Evolutionary conservation across 2,797 vertebrate genomes (phyloP).

Genomic region (Capromys pilorides): DNA sequence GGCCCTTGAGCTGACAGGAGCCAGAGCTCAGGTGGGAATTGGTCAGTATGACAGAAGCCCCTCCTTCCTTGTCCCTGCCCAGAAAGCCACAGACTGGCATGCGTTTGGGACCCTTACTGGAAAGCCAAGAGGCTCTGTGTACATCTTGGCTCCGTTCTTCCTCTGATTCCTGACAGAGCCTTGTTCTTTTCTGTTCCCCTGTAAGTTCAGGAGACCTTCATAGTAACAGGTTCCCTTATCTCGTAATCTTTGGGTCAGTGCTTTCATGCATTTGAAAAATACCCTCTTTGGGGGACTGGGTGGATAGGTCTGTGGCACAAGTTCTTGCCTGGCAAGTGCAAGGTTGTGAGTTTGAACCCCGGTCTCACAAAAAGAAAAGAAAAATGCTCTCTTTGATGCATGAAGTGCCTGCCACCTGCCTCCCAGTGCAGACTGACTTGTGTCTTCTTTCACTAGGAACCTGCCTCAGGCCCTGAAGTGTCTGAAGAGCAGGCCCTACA

Average conservation of each 20-base stretch:
- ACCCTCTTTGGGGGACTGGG: not conserved
- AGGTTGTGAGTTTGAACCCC: too few relatives aligned
- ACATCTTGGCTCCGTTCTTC: not conserved
- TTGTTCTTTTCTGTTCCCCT: not conserved
- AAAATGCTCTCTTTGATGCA: not conserved
- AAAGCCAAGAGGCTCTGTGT: not conserved
- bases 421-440: constrained; percentile 5
- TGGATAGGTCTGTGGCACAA: too few relatives aligned
- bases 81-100: not conserved
- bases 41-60: not conserved
- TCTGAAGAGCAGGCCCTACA: constrained; percentile 98
- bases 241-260: not conserved
- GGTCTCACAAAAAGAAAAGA: too few relatives aligned
- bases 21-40: not conserved
- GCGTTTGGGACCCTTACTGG: not conserved
- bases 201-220: not conserved
- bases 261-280: not conserved
- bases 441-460: constrained; percentile 87
- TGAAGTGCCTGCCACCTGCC: not conserved
- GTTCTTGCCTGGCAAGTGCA: too few relatives aligned
- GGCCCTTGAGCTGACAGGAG: not conserved
- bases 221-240: not conserved
- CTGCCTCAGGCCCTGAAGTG: constrained; percentile 92
- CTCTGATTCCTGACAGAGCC: not conserved
- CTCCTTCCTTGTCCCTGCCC: not conserved